These are phyloP conservation scores for Taeniopygia guttata DNA, from an alignment of 2,797 vertebrate genomes.

Conservation along the genomic window DNA sequence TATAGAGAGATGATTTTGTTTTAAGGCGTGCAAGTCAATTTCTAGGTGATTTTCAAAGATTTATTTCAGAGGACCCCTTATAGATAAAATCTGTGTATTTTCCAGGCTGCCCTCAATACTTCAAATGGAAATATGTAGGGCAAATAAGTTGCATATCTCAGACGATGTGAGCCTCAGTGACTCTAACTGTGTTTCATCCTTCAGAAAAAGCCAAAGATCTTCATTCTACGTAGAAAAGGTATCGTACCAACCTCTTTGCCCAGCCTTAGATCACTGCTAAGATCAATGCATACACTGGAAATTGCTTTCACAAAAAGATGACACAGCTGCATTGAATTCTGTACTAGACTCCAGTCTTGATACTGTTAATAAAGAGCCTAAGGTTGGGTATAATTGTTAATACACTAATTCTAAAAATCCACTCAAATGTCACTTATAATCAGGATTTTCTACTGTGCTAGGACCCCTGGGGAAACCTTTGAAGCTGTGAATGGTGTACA, in stretches of 20 bases:
- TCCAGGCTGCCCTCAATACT: not conserved
- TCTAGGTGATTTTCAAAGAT: not conserved
- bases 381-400: slow-evolving; percentile 81
- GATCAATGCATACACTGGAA: slow-evolving; percentile 49
- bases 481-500: slow-evolving; percentile 73
- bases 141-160: not conserved
- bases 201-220: not conserved
- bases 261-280: slow-evolving; percentile 47
- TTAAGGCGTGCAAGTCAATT: not conserved
- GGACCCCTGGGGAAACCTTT: slow-evolving; percentile 80
- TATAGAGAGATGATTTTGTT: not conserved
- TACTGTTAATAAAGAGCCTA: slow-evolving; percentile 80
- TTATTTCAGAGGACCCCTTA: not conserved
- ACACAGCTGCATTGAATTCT: slow-evolving; percentile 66
- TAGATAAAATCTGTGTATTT: not conserved
- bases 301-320: slow-evolving; percentile 66
- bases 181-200: not conserved
- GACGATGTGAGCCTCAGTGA: not conserved
- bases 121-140: not conserved
- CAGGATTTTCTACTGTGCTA: slow-evolving; percentile 79
- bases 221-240: not conserved
- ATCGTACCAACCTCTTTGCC: not conserved
- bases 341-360: slow-evolving; percentile 66
- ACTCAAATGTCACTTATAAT: slow-evolving; percentile 84
- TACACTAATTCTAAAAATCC: slow-evolving; percentile 84